phyloP scores from a whole-genome alignment of 2,113 vertebrate species.

The Rhabdomys dilectus region DNA sequence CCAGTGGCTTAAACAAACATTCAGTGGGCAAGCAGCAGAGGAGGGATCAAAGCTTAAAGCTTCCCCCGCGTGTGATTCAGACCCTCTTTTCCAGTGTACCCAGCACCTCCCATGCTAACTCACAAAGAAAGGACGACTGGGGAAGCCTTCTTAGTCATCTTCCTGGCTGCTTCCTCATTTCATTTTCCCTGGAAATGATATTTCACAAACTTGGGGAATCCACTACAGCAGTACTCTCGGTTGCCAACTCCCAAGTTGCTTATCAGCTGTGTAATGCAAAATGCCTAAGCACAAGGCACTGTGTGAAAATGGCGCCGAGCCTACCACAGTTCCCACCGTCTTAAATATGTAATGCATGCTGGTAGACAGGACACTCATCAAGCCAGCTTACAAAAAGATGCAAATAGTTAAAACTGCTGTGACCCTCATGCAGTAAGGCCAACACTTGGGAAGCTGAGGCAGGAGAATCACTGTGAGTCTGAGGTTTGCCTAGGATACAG shows the following conservation, averaged over 20 bases:
- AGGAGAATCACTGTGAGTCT: neutral
- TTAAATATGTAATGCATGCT: neutral
- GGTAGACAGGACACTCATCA: neutral
- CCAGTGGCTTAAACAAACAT: neutral
- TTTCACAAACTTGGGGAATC: neutral
- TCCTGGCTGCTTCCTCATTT: neutral
- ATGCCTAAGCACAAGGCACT: neutral
- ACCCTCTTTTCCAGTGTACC: neutral
- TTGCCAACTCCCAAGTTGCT: neutral
- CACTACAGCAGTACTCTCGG: neutral
- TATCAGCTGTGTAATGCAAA: neutral
- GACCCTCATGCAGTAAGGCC: neutral
- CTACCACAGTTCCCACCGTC: neutral
- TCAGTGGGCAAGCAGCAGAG: neutral
- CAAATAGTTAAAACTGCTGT: neutral
- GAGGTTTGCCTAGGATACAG: neutral
- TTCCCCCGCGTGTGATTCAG: neutral
- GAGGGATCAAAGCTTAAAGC: neutral
- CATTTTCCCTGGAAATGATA: conserved; percentile 22
- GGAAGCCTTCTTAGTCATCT: neutral
- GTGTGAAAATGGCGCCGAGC: neutral
- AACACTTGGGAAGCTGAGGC: no score
- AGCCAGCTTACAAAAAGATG: neutral
- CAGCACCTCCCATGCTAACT: neutral
- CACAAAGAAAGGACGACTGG: neutral